Conservation (phyloP, 2,797 vertebrate species). For the Malurus leucopterus region DNA sequence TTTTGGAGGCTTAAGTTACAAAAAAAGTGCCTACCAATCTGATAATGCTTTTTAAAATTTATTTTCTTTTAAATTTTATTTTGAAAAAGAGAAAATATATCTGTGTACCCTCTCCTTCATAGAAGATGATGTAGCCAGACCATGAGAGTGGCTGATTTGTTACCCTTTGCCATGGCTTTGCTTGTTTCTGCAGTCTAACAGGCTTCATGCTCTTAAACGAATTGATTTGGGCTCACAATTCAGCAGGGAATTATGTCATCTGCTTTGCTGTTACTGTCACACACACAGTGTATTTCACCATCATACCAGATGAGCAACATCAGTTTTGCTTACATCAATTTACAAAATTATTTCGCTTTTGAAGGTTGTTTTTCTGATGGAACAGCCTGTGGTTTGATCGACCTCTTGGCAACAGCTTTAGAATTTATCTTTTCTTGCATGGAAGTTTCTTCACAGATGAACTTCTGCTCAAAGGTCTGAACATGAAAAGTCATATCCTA, state of each 20-base stretch:
- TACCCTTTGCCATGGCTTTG: not conserved
- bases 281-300: not conserved
- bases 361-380: not conserved
- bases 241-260: not conserved
- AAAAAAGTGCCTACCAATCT: not conserved
- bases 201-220: not conserved
- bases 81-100: not conserved
- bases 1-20: not conserved
- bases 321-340: not conserved
- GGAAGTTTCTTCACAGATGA: not conserved
- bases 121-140: not conserved
- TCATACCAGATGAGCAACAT: not conserved
- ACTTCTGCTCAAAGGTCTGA: not conserved
- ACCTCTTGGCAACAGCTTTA: not conserved
- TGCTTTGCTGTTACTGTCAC: not conserved
- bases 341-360: not conserved
- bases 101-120: not conserved
- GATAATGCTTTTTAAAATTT: not conserved
- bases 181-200: conserved; percentile 32
- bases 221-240: conserved; percentile 8
- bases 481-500: not conserved
- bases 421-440: not conserved
- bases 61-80: not conserved
- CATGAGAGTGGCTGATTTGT: not conserved
- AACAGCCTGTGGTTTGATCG: not conserved